Base-by-base conservation (phyloP, 1,140 invertebrate species). In the Gryon sp. region DNA sequence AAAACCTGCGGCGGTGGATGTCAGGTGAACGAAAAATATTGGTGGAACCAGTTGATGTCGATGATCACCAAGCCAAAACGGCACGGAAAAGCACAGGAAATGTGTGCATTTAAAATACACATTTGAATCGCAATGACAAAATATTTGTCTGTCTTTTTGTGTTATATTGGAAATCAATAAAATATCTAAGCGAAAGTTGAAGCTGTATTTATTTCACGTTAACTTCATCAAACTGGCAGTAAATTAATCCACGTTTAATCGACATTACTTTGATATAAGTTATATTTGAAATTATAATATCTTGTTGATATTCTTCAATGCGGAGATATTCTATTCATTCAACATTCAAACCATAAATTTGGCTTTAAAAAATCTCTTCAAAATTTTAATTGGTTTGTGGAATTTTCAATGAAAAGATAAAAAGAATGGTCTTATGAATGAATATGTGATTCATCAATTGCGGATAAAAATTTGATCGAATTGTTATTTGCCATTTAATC, bases 91-190 rank as follows among this genome's bases (percentile, higher is more conserved):
- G 74, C 53, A 50, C 48, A 62, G 68, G 68, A 77, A 77, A 78
- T 69, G 75, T 55, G 50, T 41, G 63, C 76, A 74, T 78, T 78
- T 74, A 69, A 78, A 78, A 78, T 69, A 74, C 69, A 46, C 43
- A 78, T 78, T 78, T 78, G 76, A 74, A 68, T 78, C 74, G 69
- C 57, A 73, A 65, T 63, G 50, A 38, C 32, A 78, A 78, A 78
- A 78, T 78, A 72, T 77, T 72, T 77, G 68, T 55, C 19, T 28
- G 53, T 40, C 55, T 72, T 68, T 72, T 68, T 63, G 60, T 24
- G 55, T 66, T 65, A 19, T 77, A 77, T 72, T 72, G 66, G 66
- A 77, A 72, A 77, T 77, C 75, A 68, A 77, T 77, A 72, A 68
- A 70, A 66, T 41, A 36, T 32, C 50, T 43, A 63, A 72, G 30